Base-by-base conservation (phyloP, 2,888 invertebrate genomes). In the Apomyelois bistriatella region DNA sequence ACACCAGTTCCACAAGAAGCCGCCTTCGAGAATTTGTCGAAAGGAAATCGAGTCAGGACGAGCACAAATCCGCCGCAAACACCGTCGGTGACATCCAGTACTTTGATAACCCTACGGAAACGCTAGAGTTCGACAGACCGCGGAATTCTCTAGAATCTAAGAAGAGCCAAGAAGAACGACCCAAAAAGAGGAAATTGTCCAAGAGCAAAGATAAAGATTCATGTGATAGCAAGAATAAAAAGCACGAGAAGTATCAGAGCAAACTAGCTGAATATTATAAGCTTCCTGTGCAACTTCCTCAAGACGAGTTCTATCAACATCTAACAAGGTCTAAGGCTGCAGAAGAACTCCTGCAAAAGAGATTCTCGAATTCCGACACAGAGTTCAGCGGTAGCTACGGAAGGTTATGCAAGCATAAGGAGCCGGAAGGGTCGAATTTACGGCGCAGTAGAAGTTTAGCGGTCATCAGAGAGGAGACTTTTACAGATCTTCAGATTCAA, bases 381-480 rank as follows among this genome's bases (percentile, higher is more conserved):
- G 90, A 90, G 65, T 87, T 88, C 60, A 88, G 81, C 62, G 86
- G 85, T 8, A 89, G 86, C 66, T 89, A 89, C 85, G 89, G 88
- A 54, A 77, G 85, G 70, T 66, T 89, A 69, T 90, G 89, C 67
- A 90, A 88, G 61, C 89, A 89, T 59, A 89, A 86, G 66, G 89
- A 90, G 64, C 74, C 83, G 54, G 90, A 90, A 72, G 86, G 86
- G 41, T 85, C 89, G 47, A 93, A 93, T 75, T 86, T 95, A 70
- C 90, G 94, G 54, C 86, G 90, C 55, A 94, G 94, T 69, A 91
- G 94, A 68, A 95, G 95, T 71, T 92, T 95, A 72, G 95, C 95
- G 58, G 94, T 94, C 57, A 94, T 95, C 75, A 92, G 95, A 74
- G 95, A 95, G 77, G 94, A 95, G 82, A 93, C 94, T 42, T 94